A percentile compares a stretch with the other conserved stretches of the same genome.
phyloP scores from a whole-genome alignment of 2,113 vertebrate species.

The Eulacestoma nigropectus region DNA sequence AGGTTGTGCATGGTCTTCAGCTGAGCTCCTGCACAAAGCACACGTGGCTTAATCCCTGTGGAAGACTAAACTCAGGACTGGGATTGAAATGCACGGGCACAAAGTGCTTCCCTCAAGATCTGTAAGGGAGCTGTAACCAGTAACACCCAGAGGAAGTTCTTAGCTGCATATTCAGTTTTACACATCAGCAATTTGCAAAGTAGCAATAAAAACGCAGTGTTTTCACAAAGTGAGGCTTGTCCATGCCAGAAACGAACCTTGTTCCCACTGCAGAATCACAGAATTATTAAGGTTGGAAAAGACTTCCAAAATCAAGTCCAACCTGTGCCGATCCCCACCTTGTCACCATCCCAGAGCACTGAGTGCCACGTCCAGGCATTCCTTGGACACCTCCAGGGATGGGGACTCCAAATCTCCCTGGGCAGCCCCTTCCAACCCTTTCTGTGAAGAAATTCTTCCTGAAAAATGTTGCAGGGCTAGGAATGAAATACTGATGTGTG shows the following conservation, averaged over 20 bases:
- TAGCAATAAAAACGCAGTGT: neutral
- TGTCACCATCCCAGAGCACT: neutral
- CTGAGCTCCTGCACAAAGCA: constrained; percentile 82
- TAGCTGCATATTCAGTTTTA: neutral
- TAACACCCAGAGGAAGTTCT: neutral
- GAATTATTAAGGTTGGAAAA: neutral
- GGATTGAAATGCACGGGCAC: neutral
- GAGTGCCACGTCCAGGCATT: neutral
- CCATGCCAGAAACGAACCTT: neutral
- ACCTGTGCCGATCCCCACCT: neutral
- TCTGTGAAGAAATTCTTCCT: neutral
- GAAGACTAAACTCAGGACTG: neutral
- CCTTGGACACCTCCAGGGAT: neutral
- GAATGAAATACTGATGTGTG: neutral
- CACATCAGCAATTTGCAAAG: neutral
- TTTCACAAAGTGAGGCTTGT: neutral
- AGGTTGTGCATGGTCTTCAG: constrained; percentile 99
- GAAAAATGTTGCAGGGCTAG: neutral
- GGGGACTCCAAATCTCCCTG: neutral
- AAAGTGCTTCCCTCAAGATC: neutral
- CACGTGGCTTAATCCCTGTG: neutral
- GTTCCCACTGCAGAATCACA: neutral
- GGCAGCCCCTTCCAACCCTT: neutral
- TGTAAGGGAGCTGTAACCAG: neutral
- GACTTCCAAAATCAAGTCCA: neutral